Evolutionary conservation across 2,888 invertebrate genomes (phyloP), one percentile per base, ranked within the genome.

Genomic region (Drosophila neoperkinsi): DNA sequence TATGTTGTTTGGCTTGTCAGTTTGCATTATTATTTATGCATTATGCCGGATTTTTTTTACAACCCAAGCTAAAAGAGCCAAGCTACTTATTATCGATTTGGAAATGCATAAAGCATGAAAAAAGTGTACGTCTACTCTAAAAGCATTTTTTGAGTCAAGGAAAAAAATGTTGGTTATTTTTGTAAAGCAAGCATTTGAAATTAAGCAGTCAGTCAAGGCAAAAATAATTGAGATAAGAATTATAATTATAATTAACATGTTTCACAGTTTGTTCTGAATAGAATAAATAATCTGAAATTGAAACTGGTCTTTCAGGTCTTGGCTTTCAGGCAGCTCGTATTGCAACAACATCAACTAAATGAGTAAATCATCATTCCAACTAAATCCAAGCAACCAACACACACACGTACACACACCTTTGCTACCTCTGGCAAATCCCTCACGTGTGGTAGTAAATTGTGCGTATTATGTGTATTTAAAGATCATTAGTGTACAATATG

Each of bases 401-500:
- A 6, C 50, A 16, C 43, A 6, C 21, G 0, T 3, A 3, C 6
- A 1, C 7, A n/a, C 28, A 9, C 18, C 11, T 28, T n/a, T 34
- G 34, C 13, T 34, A 7, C 28, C 56, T 6, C 31, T 34, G 28
- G 18, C 50, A 41, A 52, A 60, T 21, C 38, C 28, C n/a, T 25
- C 34, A 51, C 16, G n/a, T 41, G 63, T 63, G 63, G 33, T 16
- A 34, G 53, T 61, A 63, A 60, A 77, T 57, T 65, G 33, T 65
- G 74, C 61, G 57, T 53, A 75, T 66, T 71, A 88, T 90, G 75
- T 80, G 87, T 90, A 90, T 85, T 88, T 83, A 88, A 88, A 80
- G 87, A 85, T 90, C 85, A 90, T 85, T 90, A 85, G 89, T 80
- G 83, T 43, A 68, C 78, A 71, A 88, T 82, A 56, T 82, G 82